Evolutionary conservation across 2,888 invertebrate species (phyloP).

Genomic region (Athalia rosae): DNA sequence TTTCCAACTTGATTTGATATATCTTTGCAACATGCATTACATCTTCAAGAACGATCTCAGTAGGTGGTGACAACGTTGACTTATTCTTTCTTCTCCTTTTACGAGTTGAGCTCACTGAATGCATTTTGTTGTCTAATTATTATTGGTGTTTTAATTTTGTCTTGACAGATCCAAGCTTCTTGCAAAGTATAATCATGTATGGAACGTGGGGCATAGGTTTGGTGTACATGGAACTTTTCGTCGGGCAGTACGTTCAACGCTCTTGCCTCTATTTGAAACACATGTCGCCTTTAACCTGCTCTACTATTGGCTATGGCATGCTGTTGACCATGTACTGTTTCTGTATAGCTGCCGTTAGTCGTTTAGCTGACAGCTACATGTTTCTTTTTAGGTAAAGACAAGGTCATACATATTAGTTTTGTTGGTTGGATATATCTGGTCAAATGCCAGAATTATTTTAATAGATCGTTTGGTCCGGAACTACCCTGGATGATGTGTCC

Average conservation of each 20-base stretch:
- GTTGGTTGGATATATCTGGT: conserved; percentile 2
- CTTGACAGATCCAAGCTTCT: conserved; percentile 10
- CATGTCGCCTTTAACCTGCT: conserved; percentile 21
- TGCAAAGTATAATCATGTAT: conserved; percentile 32
- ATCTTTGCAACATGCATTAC: conserved; percentile 33
- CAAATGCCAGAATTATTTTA: background rate
- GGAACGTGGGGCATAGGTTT: conserved; percentile 20
- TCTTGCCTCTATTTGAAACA: conserved; percentile 31
- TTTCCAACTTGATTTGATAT: conserved; percentile 22
- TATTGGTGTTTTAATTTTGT: background rate
- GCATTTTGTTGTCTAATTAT: background rate
- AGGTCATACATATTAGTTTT: background rate
- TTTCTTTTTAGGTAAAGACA: conserved; percentile 21
- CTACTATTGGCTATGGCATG: conserved; percentile 34
- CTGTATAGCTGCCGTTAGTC: conserved; percentile 2
- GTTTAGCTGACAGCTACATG: conserved; percentile 20
- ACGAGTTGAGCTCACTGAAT: background rate
- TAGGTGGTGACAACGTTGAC: background rate
- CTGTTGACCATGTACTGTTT: conserved; percentile 21
- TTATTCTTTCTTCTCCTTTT: background rate
- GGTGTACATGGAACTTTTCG: conserved; percentile 33
- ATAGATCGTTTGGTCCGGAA: conserved; percentile 30
- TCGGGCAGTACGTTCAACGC: conserved; percentile 27
- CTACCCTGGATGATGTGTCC: conserved; percentile 35
- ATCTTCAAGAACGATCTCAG: conserved; percentile 8